A percentile compares a stretch with the other conserved stretches of the same genome.
These are phyloP conservation scores for Agonopterix arenella DNA, from an alignment of 2,888 invertebrate genomes.

Conservation along the genomic window DNA sequence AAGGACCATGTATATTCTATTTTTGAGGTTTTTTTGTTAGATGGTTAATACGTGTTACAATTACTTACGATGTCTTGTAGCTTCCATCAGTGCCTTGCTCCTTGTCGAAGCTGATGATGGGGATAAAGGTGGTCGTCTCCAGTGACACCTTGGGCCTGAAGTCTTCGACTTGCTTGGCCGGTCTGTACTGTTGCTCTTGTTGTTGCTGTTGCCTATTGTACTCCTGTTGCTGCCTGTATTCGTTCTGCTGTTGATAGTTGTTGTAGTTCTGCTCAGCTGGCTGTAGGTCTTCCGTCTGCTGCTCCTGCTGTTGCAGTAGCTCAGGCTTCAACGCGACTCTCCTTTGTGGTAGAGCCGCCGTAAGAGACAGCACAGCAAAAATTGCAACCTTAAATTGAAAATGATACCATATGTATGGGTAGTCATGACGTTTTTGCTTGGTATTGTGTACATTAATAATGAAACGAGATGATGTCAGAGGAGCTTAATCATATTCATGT, in stretches of 20 bases:
- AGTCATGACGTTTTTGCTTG: neutral
- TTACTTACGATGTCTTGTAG: constrained; percentile 85
- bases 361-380: constrained; percentile 50
- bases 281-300: constrained; percentile 44
- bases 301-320: constrained; percentile 24
- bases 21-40: no score
- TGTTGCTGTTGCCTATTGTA: constrained; percentile 31
- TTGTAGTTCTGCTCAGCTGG: constrained; percentile 47
- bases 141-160: constrained; percentile 61
- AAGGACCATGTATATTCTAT: neutral
- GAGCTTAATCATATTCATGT: constrained; percentile 72
- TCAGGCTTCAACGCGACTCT: constrained; percentile 51
- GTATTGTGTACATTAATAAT: constrained; percentile 14
- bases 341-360: constrained; percentile 64
- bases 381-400: constrained; percentile 52
- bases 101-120: constrained; percentile 88
- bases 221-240: constrained; percentile 32
- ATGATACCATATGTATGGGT: neutral
- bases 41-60: no score
- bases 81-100: constrained; percentile 90
- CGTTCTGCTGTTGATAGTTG: constrained; percentile 34
- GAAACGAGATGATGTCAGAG: constrained; percentile 54
- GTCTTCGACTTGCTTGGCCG: constrained; percentile 52
- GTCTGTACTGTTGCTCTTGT: constrained; percentile 45
- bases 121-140: constrained; percentile 85